Evolutionary conservation across 1,140 invertebrate species (phyloP).

Genomic region (Idris sp.): DNA sequence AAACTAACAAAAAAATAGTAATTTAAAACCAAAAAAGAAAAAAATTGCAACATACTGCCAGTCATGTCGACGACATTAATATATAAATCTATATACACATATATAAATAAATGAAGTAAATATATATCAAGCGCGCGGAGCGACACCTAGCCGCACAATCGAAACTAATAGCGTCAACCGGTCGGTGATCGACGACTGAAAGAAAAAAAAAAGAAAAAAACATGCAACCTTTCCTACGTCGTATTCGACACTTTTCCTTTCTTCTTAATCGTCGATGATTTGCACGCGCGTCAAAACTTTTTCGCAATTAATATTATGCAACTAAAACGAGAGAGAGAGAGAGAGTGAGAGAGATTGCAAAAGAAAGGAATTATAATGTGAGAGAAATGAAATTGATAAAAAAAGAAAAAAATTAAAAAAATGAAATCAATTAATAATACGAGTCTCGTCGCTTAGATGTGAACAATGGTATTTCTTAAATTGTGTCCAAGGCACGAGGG

Average conservation of each 20-base stretch:
- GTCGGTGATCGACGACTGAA: slow-evolving; percentile 8
- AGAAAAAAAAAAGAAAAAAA: slow-evolving; percentile 16
- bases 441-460: slow-evolving; percentile 61
- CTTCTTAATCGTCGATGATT: slow-evolving; percentile 61
- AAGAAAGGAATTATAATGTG: no score
- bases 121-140: slow-evolving; percentile 37
- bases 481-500: slow-evolving; percentile 67
- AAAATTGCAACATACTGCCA: slow-evolving; percentile 69
- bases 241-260: slow-evolving; percentile 51
- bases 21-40: slow-evolving; percentile 45
- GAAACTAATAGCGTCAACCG: slow-evolving; percentile 17
- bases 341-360: slow-evolving; percentile 3
- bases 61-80: slow-evolving; percentile 66
- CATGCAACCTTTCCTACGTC: slow-evolving; percentile 50
- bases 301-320: slow-evolving; percentile 54
- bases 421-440: slow-evolving; percentile 51
- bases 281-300: slow-evolving; percentile 69
- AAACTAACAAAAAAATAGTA: slow-evolving; percentile 30
- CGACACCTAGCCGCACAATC: slow-evolving; percentile 50
- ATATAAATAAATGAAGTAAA: slow-evolving; percentile 33
- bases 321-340: slow-evolving; percentile 28
- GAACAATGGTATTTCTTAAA: slow-evolving; percentile 66
- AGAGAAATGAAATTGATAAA: no score
- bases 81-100: slow-evolving; percentile 30
- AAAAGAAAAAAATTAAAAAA: no score